Evolutionary conservation across 2,797 vertebrate species (phyloP), one percentile per base, ranked within the genome.

Genomic region (Sciurus carolinensis): DNA sequence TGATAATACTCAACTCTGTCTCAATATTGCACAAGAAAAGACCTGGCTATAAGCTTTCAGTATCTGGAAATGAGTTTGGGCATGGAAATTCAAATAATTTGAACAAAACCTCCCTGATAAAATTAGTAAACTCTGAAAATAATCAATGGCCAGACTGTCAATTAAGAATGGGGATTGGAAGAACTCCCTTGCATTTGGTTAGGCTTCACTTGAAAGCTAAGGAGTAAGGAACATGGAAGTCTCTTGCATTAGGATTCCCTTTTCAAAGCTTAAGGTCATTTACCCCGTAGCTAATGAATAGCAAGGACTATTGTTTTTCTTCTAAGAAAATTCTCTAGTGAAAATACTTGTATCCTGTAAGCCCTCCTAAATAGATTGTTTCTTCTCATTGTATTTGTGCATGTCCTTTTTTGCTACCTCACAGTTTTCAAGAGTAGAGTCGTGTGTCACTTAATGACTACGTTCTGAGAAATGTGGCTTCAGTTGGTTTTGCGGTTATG

Each of bases 91-190:
- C 87, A 66, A 96, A 39, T 93, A 83, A 96, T 86, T 73, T 91
- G 30, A 95, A 50, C 20, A 94, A 95, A 90, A 84, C 33, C 30
- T 96, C 67, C 57, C 36, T 73, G 71, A 96, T n/a, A 95, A 66
- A 72, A 96, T 92, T 92, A 93, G 83, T 75, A 96, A 88, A 89
- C n/a, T 95, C 47, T 77, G 39, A 96, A 95, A 12, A 95, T 5
- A 82, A 71, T 28, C 62, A 57, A 66, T 22, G 36, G 64, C 66
- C 95, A 88, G 36, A 30, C 87, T 73, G 85, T 77, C 75, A 47
- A 79, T 84, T 94, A 83, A 88, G 42, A 86, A 42, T 18, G 36
- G 33, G 69, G 12, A 88, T 57, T 84, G 72, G 50, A 73, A 95
- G 83, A 54, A 86, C 22, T 26, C 73, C 20, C 75, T 92, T 10